Percentiles rank a stretch among this genome's conserved stretches.
These are phyloP conservation scores for Opisthograptis luteolata DNA, from an alignment of 2,888 invertebrate genomes.

Conservation along the genomic window DNA sequence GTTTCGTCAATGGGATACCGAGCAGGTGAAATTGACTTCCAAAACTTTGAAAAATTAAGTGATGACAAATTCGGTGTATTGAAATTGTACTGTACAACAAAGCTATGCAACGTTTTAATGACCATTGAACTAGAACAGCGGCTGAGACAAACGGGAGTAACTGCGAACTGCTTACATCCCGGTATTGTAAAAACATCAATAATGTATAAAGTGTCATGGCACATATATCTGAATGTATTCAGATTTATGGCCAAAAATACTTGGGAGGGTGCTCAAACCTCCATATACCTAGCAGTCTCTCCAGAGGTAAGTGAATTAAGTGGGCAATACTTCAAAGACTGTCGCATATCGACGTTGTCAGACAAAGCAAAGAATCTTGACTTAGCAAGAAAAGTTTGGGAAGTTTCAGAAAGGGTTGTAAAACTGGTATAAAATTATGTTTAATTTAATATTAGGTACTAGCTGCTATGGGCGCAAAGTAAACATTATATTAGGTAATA, in stretches of 20 bases:
- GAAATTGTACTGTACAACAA: conserved; percentile 79
- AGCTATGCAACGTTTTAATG: conserved; percentile 90
- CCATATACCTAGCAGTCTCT: conserved; percentile 80
- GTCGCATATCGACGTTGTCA: conserved; percentile 64
- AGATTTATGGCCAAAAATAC: conserved; percentile 58
- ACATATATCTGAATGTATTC: conserved; percentile 75
- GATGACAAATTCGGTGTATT: conserved; percentile 33
- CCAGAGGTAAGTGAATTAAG: conserved; percentile 82
- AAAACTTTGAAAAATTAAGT: conserved; percentile 51
- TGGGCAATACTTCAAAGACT: conserved; percentile 87
- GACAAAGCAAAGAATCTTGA: conserved; percentile 73
- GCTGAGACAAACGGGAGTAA: conserved; percentile 88
- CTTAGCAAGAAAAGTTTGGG: conserved; percentile 86
- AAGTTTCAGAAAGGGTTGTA: conserved; percentile 73
- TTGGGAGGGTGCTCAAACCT: conserved; percentile 76
- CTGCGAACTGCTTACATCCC: conserved; percentile 92
- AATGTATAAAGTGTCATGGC: conserved; percentile 44
- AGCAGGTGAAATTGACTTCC: conserved; percentile 51
- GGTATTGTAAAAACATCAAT: conserved; percentile 85
- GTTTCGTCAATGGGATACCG: conserved; percentile 62
- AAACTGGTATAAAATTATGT: no score
- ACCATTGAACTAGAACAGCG: conserved; percentile 88
- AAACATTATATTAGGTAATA: no score
- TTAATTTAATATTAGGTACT: no score
- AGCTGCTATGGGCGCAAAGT: no score